phyloP scores from a whole-genome alignment of 1,140 invertebrate genomes.

The Pogonomyrmex californicus region DNA sequence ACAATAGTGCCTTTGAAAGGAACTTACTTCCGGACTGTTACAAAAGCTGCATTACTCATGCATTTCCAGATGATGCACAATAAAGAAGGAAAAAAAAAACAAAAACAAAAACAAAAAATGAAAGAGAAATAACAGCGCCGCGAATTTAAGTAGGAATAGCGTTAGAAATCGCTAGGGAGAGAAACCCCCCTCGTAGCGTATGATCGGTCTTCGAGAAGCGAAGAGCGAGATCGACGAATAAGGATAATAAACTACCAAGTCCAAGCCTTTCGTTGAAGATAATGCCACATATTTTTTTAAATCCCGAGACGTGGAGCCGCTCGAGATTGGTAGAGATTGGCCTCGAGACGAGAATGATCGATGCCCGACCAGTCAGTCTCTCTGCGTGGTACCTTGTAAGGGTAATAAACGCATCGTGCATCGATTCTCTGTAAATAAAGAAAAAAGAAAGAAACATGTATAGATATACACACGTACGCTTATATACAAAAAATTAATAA shows the following conservation, averaged over 20 bases:
- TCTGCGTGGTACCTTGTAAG: conserved; percentile 28
- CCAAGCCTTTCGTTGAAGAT: conserved; percentile 43
- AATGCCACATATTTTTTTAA: conserved; percentile 69
- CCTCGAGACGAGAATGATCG: neutral
- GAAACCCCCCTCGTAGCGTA: neutral
- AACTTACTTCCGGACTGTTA: conserved; percentile 49
- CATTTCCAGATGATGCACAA: neutral
- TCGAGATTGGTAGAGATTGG: neutral
- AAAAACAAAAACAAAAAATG: neutral
- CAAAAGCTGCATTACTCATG: conserved; percentile 39
- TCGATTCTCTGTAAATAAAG: conserved; percentile 20
- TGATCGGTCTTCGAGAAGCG: neutral
- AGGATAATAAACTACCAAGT: neutral
- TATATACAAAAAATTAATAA: conserved; percentile 48
- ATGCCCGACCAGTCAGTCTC: neutral
- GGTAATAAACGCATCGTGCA: conserved; percentile 10
- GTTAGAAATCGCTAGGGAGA: conserved; percentile 12
- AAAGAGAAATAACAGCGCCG: neutral
- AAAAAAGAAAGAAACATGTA: neutral
- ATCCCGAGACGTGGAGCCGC: conserved; percentile 1
- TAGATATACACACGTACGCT: conserved; percentile 44
- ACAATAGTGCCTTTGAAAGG: conserved; percentile 67
- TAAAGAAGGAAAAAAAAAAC: conserved; percentile 14
- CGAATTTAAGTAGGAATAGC: conserved; percentile 1
- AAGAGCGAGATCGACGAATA: neutral